These are phyloP conservation scores for Ophioninae sp. DNA, from an alignment of 2,888 invertebrate genomes.

Conservation along the genomic window DNA sequence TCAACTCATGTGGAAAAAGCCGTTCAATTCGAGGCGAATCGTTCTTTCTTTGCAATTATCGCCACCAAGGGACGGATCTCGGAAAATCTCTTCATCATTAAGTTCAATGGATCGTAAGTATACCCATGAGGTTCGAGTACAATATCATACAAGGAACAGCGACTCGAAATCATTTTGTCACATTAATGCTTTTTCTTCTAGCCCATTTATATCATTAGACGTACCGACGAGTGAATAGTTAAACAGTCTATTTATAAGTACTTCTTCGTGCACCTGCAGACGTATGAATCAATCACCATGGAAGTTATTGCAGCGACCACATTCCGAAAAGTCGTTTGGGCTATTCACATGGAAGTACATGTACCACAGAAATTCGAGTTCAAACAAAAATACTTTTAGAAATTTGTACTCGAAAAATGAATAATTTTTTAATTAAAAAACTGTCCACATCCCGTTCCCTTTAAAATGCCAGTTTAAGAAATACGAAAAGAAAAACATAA, in stretches of 20 bases:
- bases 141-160: background rate
- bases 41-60: conserved; percentile 14
- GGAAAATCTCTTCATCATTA: background rate
- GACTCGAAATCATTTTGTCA: background rate
- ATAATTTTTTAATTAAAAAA: too few relatives aligned
- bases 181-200: background rate
- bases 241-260: background rate
- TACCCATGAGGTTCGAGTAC: background rate
- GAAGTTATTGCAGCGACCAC: background rate
- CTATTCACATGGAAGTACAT: background rate
- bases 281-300: background rate
- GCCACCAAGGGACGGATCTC: background rate
- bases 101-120: conserved; percentile 4
- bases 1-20: background rate
- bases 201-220: background rate
- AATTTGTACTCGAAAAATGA: background rate
- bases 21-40: background rate
- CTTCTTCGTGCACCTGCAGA: background rate
- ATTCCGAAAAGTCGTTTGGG: background rate
- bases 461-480: background rate
- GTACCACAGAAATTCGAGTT: background rate
- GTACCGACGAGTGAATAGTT: background rate
- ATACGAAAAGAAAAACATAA: background rate
- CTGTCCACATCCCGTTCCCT: too few relatives aligned
- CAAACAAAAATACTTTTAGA: too few relatives aligned